Base-by-base conservation (phyloP, 35 echinoderm and acorn worm genomes). In the Ophioderma brevispina region DNA sequence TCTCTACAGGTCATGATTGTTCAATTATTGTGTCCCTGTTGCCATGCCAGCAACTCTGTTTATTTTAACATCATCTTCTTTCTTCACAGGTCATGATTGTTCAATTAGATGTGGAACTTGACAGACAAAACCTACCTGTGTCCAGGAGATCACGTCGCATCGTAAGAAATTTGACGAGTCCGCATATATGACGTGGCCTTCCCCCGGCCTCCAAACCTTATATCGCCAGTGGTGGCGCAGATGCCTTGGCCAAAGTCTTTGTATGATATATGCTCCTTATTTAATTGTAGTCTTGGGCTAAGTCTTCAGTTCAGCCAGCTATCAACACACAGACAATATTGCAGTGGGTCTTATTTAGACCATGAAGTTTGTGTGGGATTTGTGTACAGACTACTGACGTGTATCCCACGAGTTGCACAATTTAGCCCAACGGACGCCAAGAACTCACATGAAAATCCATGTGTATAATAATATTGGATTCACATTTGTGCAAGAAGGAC, bases 101-200 rank as follows among this genome's bases (percentile, higher is more conserved):
- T 99, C 97, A 33, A 99, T 99, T 77, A 78, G 97, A 82, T 99
- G 79, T 99, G 97, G 97, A 99, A 99, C 88, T 87, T 99, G 97
- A 99, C 88, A 99, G 94, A n/a, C 56, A 99, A 99, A 86, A 99
- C 97, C 0, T 99, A 99, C 97, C 0, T 99, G 97, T 82, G 97
- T 99, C 32, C 97, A 99, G 84, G 97, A 99, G 76, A 99, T 99
- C 80, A 99, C 97, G 52, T 99, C 97, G 32, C 96, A 99, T 82
- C 97, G 97, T 39, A 99, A 99, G 89, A 99, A 99, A 77, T 99
- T 98, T 95, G 97, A 99, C 52, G 97, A 99, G 86, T 95, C 97
- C 15, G n/a, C n/a, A 99, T 99, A 80, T 99, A 86, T 77, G 91
- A 95, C 36, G 97, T 99, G 82, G 97, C 97, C 93, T 99, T 99